Conservation (phyloP, 2,797 vertebrate genomes). For the Notoglanidium macrostoma region DNA sequence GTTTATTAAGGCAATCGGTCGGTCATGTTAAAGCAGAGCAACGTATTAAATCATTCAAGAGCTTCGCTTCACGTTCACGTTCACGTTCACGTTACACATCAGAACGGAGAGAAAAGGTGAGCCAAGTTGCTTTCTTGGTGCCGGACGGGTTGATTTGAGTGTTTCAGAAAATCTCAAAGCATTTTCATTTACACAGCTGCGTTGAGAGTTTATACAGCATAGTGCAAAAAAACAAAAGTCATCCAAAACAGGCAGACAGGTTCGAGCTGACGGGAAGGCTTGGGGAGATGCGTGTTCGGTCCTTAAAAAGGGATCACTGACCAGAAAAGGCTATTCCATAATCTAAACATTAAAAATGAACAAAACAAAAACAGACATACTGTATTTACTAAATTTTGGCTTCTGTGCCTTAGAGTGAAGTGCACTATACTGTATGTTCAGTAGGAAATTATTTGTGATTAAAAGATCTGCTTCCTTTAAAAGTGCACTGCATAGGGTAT, state of each 20-base stretch:
- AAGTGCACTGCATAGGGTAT: no score
- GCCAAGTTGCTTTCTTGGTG: background rate
- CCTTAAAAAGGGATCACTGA: background rate
- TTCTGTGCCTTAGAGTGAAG: background rate
- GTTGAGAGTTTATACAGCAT: background rate
- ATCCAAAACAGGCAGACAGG: background rate
- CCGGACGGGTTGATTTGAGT: background rate
- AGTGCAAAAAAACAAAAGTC: background rate
- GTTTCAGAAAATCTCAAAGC: background rate
- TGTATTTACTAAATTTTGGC: background rate
- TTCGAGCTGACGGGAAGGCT: background rate
- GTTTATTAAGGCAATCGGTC: background rate
- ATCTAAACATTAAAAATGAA: background rate
- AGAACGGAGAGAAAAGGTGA: background rate
- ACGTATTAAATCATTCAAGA: background rate
- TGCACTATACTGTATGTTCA: background rate
- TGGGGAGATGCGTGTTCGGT: no score
- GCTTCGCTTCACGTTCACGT: background rate
- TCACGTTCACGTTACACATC: background rate
- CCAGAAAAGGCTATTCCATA: background rate
- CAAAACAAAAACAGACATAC: no score
- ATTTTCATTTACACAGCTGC: no score
- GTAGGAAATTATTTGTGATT: background rate
- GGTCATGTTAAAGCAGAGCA: background rate
- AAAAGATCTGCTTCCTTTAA: background rate